phyloP scores from a whole-genome alignment of 2,113 vertebrate species.

The Columba janthina region DNA sequence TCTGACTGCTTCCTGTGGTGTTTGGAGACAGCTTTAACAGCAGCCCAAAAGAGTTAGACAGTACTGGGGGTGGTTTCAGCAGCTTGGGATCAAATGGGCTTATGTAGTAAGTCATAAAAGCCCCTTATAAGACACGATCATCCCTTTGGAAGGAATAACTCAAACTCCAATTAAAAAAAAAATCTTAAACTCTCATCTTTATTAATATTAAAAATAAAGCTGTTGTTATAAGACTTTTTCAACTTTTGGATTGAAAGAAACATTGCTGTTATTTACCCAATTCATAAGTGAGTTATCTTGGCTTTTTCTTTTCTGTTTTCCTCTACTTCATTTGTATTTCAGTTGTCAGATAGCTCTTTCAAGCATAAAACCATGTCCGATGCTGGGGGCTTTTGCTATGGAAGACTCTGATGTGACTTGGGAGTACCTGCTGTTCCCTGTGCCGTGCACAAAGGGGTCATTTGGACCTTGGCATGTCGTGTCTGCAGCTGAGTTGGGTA shows the following conservation, averaged over 20 bases:
- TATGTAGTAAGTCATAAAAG: neutral
- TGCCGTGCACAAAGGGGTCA: accelerated
- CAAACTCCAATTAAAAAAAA: neutral
- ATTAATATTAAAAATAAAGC: neutral
- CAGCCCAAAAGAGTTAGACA: neutral
- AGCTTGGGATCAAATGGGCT: neutral
- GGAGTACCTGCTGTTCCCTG: neutral
- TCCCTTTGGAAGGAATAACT: neutral
- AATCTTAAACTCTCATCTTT: neutral
- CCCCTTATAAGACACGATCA: neutral
- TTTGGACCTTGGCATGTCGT: accelerated
- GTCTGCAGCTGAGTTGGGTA: neutral
- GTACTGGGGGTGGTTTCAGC: neutral
- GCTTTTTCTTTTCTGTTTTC: neutral
- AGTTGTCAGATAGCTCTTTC: neutral
- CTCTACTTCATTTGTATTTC: neutral
- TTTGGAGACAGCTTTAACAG: neutral
- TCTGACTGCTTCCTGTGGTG: neutral
- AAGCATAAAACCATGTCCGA: accelerated
- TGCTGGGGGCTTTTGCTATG: neutral
- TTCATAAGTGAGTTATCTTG: neutral
- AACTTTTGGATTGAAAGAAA: neutral
- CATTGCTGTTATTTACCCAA: neutral
- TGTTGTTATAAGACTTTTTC: neutral
- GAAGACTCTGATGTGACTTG: neutral